These are phyloP conservation scores for Gobius niger DNA, from an alignment of 2,113 vertebrate genomes.

Conservation along the genomic window DNA sequence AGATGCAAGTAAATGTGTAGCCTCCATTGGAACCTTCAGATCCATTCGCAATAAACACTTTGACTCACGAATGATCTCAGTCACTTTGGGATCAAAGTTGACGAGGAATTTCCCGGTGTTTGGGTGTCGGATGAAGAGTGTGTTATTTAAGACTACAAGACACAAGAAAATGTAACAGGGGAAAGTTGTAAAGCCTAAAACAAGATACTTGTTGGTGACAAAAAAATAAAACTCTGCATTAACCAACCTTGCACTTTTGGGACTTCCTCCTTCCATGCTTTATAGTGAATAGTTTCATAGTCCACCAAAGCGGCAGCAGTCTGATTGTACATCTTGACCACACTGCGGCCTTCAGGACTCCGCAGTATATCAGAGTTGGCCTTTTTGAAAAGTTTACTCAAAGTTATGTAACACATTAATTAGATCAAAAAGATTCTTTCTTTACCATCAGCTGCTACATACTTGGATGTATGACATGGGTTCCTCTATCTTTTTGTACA, in stretches of 20 bases:
- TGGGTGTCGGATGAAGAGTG: constrained; percentile 79
- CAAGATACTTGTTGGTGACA: neutral
- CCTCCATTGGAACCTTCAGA: constrained; percentile 84
- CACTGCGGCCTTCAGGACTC: constrained; percentile 76
- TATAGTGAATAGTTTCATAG: constrained; percentile 79
- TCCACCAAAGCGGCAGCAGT: constrained; percentile 77
- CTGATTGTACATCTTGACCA: constrained; percentile 80
- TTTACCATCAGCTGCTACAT: neutral
- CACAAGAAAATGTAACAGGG: constrained; percentile 6
- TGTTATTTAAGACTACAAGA: constrained; percentile 76
- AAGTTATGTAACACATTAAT: neutral
- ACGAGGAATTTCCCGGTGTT: constrained; percentile 84
- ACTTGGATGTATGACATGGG: constrained; percentile 84
- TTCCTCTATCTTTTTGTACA: constrained; percentile 83
- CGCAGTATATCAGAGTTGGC: constrained; percentile 79
- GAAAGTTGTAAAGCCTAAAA: neutral
- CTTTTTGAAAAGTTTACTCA: constrained; percentile 55
- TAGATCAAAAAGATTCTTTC: neutral
- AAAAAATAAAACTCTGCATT: neutral
- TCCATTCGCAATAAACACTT: constrained; percentile 86
- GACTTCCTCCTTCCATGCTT: constrained; percentile 78
- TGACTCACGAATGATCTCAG: constrained; percentile 84
- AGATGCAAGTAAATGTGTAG: constrained; percentile 77
- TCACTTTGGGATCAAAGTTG: constrained; percentile 89
- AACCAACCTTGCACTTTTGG: constrained; percentile 72